Evolutionary conservation across 2,888 invertebrate genomes (phyloP).

Genomic region (Pollenia amentaria): DNA sequence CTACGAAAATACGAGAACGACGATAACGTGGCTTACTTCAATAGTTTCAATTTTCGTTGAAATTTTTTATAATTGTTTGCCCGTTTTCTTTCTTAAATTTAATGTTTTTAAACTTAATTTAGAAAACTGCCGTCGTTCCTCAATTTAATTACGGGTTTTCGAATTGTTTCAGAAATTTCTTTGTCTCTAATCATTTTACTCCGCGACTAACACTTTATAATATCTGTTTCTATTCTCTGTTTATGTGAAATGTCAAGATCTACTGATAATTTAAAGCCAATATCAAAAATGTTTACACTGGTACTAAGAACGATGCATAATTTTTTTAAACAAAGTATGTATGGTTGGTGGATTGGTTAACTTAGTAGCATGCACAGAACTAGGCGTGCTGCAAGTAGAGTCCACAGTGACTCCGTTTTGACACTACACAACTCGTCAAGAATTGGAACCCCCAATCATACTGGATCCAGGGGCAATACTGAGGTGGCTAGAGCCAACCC

Average conservation of each 20-base stretch:
- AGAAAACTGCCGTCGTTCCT: slow-evolving; percentile 9
- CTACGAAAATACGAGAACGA: not conserved
- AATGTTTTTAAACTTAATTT: slow-evolving; percentile 6
- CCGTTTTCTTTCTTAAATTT: not conserved
- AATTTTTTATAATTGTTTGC: slow-evolving; percentile 23
- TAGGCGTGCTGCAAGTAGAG: too few relatives aligned
- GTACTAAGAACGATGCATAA: too few relatives aligned
- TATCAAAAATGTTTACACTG: too few relatives aligned
- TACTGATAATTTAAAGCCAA: too few relatives aligned
- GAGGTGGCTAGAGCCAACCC: too few relatives aligned
- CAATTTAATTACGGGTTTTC: slow-evolving; percentile 5
- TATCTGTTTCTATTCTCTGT: not conserved
- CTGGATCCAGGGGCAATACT: too few relatives aligned
- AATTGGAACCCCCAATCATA: too few relatives aligned
- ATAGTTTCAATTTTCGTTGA: slow-evolving; percentile 8
- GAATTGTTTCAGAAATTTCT: slow-evolving; percentile 1
- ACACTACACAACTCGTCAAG: too few relatives aligned
- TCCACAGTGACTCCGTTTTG: too few relatives aligned
- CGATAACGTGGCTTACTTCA: slow-evolving; percentile 3
- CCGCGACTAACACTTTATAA: not conserved
- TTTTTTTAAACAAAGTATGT: too few relatives aligned
- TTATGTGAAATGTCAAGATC: not conserved
- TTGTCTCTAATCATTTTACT: not conserved
- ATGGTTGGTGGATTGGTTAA: too few relatives aligned
- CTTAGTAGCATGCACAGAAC: too few relatives aligned